Conservation (phyloP, 2,888 invertebrate species). For the Cremastinae sp. region DNA sequence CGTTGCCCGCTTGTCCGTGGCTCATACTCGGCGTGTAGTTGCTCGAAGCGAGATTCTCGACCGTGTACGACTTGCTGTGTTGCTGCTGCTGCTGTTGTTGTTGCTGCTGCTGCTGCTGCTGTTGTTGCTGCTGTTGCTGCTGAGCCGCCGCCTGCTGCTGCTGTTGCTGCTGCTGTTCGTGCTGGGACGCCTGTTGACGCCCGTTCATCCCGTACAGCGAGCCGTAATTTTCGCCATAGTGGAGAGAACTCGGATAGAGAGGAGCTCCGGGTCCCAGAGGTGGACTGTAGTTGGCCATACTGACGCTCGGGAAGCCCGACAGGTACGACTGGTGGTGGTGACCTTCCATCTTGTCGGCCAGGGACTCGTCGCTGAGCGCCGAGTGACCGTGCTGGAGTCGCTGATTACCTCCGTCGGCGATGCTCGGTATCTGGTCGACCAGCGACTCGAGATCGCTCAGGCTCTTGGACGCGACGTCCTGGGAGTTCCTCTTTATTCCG, state of each 20-base stretch:
- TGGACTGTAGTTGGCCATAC: slow-evolving; percentile 77
- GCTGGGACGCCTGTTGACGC: slow-evolving; percentile 65
- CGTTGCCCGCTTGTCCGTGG: slow-evolving; percentile 68
- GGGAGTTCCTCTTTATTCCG: slow-evolving; percentile 78
- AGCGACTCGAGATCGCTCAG: slow-evolving; percentile 93
- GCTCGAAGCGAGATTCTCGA: slow-evolving; percentile 80
- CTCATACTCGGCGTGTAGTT: slow-evolving; percentile 79
- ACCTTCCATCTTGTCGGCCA: slow-evolving; percentile 75
- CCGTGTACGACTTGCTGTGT: slow-evolving; percentile 79
- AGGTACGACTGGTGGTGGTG: slow-evolving; percentile 72
- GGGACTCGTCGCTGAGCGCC: slow-evolving; percentile 72
- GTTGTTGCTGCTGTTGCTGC: slow-evolving; percentile 67
- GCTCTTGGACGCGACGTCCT: slow-evolving; percentile 92
- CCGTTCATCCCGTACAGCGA: slow-evolving; percentile 74
- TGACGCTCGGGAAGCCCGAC: slow-evolving; percentile 66
- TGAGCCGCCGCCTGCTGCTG: too few species aligned
- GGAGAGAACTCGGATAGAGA: slow-evolving; percentile 72
- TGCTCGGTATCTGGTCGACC: slow-evolving; percentile 95
- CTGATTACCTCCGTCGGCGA: slow-evolving; percentile 85
- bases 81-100: slow-evolving; percentile 72
- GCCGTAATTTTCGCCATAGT: slow-evolving; percentile 75
- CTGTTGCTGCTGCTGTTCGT: slow-evolving; percentile 64
- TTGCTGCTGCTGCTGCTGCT: slow-evolving; percentile 70
- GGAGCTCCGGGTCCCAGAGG: slow-evolving; percentile 71
- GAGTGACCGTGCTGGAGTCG: slow-evolving; percentile 74